Base-by-base conservation (phyloP, 2,113 vertebrate genomes). In the Myotis brandtii region DNA sequence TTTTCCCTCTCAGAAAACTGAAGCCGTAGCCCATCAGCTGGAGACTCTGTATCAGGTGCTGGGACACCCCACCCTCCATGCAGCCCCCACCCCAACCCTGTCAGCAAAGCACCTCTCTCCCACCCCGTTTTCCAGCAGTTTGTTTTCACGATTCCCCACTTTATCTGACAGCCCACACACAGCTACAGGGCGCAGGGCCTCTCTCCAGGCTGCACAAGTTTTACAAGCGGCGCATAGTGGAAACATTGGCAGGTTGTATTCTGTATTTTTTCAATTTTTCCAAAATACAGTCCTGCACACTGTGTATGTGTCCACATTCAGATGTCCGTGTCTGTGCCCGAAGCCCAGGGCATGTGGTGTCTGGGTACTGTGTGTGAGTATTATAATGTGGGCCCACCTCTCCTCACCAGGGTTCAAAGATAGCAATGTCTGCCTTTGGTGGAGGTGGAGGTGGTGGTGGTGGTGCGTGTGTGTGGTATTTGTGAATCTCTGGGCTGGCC, bases 191-290 rank as follows among this genome's bases (percentile, higher is more conserved):
- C 52, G 14, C 12, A 80, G 94, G 96, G 94, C 96, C 66, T 93
- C 89, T 80, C 82, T 96, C 97, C 95, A 96, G 93, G 25, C 87
- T 94, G 81, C 82, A 94, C 20, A 48, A 70, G 90, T 98, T 98
- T 98, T 97, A 97, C 72, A 79, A 98, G 97, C 95, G 87, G 72
- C 67, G 76, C 95, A 83, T 91, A 97, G 96, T 98, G 98, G 98
- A 98, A 98, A 98, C 93, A 96, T 86, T 97, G 96, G 93, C 93
- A 96, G 56, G 86, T 89, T 96, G 25, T 69, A 30, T 18, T n/a
- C 0, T 3, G 59, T 59, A 9, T 30, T 62, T 62, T 30, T 21
- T 32, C 40, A 40, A 12, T 37, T 89, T 87, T 97, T 97, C 98
- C 97, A 98, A 97, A 96, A 89, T 85, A 96, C 34, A 93, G 76